Evolutionary conservation across 2,888 invertebrate genomes (phyloP).

Genomic region (Limnephilus auricula): DNA sequence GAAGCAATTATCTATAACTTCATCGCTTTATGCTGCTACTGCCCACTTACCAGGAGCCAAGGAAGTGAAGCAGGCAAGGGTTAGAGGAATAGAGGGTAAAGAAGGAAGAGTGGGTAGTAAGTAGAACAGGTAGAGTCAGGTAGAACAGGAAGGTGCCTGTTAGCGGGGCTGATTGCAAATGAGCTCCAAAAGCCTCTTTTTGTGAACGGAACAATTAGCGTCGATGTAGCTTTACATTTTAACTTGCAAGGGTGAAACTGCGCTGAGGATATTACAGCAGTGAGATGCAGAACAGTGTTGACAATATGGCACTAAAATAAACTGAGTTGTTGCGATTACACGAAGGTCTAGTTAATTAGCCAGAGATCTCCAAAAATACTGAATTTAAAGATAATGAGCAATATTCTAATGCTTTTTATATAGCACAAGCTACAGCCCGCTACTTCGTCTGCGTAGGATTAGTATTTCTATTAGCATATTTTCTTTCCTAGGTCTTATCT

Average conservation of each 20-base stretch:
- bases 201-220: conserved; percentile 7
- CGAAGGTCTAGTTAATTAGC: too few species aligned
- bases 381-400: too few species aligned
- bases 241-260: not conserved
- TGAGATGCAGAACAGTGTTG: not conserved
- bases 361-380: too few species aligned
- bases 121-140: not conserved
- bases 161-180: conserved; percentile 13
- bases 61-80: not conserved
- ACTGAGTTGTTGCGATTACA: too few species aligned
- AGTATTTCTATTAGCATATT: too few species aligned
- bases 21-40: not conserved
- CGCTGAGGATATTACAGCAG: not conserved
- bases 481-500: too few species aligned
- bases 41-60: not conserved
- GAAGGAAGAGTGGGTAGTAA: not conserved
- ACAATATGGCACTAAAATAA: not conserved
- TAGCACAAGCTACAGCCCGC: too few species aligned
- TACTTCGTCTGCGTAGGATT: too few species aligned
- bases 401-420: too few species aligned
- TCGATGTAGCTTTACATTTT: conserved; percentile 8
- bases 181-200: not conserved
- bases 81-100: not conserved
- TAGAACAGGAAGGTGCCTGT: not conserved
- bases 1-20: not conserved